Base-by-base conservation (phyloP, 30 jellyfish, hydroid and myxozoan species). In the Pelagia noctiluca region DNA sequence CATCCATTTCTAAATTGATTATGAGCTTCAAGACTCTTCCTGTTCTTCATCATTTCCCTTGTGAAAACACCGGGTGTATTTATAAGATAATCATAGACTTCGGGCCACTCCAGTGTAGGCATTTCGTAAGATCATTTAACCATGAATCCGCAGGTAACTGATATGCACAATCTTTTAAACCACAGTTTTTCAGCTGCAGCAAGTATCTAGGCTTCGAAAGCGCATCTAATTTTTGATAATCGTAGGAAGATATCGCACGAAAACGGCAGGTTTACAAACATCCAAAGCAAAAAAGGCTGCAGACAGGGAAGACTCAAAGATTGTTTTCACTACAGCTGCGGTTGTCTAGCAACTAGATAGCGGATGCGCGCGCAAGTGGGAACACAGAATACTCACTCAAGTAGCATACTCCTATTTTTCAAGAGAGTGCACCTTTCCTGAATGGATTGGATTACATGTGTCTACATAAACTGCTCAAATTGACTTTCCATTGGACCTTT, bases 301-400 rank as follows among this genome's bases (percentile, higher is more conserved):
- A 42, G 57, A 42, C 57, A 42, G 12, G 16, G 12, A 42, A 42
- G 57, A 42, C 57, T 42, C 57, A 42, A 42, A 42, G 57, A 42
- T 42, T 42, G 57, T 42, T 42, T 42, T 42, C 57, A 42, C 57
- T 8, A 42, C 57, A 42, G 57, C 57, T 42, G 57, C 16, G 57
- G 57, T 42, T 42, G 57, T 42, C 57, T 42, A 42, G 57, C 57
- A 42, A 42, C 8, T 42, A 42, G 57, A 42, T 42, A 42, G 57
- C 57, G 57, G 57, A 42, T 42, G 57, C 57, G 57, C 57, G 57
- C 57, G 57, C 57, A 42, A 42, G 57, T 42, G 8, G 57, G 57
- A 42, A 42, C 57, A 42, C 57, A 42, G 57, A 42, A 42, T 42
- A 42, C 57, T n/a, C n/a, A n/a, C n/a, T n/a, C n/a, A n/a, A n/a